Conservation (phyloP, 2,797 vertebrate genomes). For the Austrolebias charrua region DNA sequence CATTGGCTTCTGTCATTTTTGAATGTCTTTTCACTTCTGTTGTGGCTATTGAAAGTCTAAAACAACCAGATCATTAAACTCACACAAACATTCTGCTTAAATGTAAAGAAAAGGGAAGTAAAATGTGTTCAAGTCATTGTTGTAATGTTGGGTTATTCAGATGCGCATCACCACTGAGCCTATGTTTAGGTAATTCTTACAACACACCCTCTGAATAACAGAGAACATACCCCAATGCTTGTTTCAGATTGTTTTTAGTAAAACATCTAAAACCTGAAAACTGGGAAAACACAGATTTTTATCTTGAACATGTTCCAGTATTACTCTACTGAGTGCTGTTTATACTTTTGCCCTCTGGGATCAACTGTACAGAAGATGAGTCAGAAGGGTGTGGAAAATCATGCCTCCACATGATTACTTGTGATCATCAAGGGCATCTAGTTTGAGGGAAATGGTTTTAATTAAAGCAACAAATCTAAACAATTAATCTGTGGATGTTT, state of each 20-base stretch:
- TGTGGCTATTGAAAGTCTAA: background rate
- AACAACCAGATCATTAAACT: background rate
- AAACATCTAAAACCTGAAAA: background rate
- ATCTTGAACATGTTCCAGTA: background rate
- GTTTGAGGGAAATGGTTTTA: background rate
- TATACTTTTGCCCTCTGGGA: conserved; percentile 15
- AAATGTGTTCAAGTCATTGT: background rate
- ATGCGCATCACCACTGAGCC: background rate
- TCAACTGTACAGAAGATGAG: conserved; percentile 12
- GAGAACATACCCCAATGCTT: background rate
- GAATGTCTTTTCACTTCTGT: conserved; percentile 7
- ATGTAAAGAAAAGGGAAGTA: background rate
- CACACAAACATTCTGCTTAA: background rate
- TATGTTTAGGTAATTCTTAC: background rate
- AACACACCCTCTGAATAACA: background rate
- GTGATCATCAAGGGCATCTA: background rate
- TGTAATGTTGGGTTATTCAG: background rate
- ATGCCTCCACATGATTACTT: background rate
- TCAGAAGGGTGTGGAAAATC: conserved; percentile 2
- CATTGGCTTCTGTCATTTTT: conserved; percentile 8
- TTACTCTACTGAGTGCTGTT: conserved; percentile 16
- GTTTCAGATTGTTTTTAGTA: background rate
- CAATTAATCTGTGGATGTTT: background rate
- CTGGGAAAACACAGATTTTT: background rate
- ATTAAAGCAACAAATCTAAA: background rate